Conservation (phyloP, 2,888 invertebrate genomes). For the Drosophila setosimentum region DNA sequence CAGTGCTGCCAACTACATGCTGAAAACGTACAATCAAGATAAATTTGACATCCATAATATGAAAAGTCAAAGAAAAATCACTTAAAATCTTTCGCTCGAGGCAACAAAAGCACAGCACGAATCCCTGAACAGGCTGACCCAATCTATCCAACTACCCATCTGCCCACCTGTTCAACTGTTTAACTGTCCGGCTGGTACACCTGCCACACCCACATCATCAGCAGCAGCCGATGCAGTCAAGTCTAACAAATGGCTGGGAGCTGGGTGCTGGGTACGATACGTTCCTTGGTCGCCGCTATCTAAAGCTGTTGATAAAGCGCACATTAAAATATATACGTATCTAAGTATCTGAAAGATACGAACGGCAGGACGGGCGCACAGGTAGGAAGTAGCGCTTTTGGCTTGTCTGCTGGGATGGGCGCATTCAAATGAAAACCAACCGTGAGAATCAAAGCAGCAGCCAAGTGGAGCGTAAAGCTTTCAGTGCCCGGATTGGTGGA, state of each 20-base stretch:
- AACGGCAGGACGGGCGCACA: conserved; percentile 22
- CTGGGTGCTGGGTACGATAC: conserved; percentile 16
- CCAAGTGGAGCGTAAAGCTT: conserved; percentile 75
- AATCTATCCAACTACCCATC: conserved; percentile 13
- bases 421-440: conserved; percentile 79
- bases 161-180: conserved; percentile 14
- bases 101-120: conserved; percentile 69
- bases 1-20: conserved; percentile 52
- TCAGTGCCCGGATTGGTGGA: conserved; percentile 64
- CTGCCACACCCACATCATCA: conserved; percentile 46
- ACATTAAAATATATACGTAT: conserved; percentile 76
- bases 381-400: conserved; percentile 50
- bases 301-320: conserved; percentile 78
- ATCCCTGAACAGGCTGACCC: conserved; percentile 45
- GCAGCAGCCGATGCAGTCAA: conserved; percentile 46
- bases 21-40: conserved; percentile 37
- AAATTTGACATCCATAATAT: conserved; percentile 52
- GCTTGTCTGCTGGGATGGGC: conserved; percentile 29
- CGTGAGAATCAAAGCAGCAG: conserved; percentile 78
- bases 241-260: conserved; percentile 60
- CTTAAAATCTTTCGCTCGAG: conserved; percentile 58
- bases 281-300: conserved; percentile 47
- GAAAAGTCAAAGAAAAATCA: conserved; percentile 58
- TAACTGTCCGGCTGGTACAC: conserved; percentile 6
- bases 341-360: conserved; percentile 73